These are phyloP conservation scores for Aricia agestis DNA, from an alignment of 1,140 invertebrate genomes.

Conservation along the genomic window DNA sequence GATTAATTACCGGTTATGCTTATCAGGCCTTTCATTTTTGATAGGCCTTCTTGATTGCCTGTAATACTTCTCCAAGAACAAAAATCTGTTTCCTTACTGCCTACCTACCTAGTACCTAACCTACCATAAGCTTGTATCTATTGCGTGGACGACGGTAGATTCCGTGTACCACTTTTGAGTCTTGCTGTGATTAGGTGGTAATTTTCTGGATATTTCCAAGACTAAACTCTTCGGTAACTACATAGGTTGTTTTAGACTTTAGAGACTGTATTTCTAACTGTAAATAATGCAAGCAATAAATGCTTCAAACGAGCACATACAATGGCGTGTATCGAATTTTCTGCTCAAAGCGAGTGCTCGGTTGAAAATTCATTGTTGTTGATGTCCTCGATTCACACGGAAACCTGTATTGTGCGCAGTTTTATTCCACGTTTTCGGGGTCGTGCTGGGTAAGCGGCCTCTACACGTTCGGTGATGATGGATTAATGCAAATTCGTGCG, in stretches of 20 bases:
- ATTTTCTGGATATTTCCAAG: too few relatives aligned
- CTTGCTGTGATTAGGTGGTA: too few relatives aligned
- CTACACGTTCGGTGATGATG: too few relatives aligned
- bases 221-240: background rate
- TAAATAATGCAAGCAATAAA: background rate
- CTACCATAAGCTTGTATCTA: too few relatives aligned
- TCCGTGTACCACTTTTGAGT: too few relatives aligned
- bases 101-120: too few relatives aligned
- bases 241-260: background rate
- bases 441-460: background rate
- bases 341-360: background rate
- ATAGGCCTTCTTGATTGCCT: background rate
- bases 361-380: background rate
- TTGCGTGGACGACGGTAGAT: too few relatives aligned
- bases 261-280: background rate
- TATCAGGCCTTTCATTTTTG: background rate
- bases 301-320: background rate
- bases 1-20: conserved; percentile 4
- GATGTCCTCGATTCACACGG: background rate
- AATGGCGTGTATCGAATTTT: background rate
- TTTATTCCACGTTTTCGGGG: conserved; percentile 2
- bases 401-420: background rate
- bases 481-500: too few relatives aligned
- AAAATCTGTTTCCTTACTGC: too few relatives aligned
- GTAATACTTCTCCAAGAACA: background rate